These are phyloP conservation scores for Girardia tigrina DNA, from an alignment of 2,888 invertebrate genomes.

Conservation along the genomic window DNA sequence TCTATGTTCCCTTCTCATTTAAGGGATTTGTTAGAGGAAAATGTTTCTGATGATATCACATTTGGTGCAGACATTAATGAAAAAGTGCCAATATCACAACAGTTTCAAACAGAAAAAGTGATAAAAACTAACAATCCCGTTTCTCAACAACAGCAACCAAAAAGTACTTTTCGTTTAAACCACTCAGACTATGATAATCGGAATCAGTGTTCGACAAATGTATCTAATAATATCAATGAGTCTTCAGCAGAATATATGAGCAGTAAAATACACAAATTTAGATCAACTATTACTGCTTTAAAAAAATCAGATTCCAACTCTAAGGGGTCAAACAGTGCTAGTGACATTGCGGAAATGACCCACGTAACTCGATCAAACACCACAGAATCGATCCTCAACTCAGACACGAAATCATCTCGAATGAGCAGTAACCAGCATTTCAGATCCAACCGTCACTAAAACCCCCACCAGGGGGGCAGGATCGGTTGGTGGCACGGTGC, in stretches of 20 bases:
- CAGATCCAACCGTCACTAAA: constrained; percentile 1
- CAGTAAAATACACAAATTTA: background rate
- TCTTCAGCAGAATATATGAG: background rate
- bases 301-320: background rate
- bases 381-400: background rate
- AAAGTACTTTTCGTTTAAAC: background rate
- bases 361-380: background rate
- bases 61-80: constrained; percentile 19
- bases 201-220: background rate
- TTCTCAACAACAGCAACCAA: background rate
- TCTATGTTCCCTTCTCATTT: constrained; percentile 10
- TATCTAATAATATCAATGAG: background rate
- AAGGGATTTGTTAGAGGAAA: background rate
- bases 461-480: too few relatives aligned
- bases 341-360: background rate
- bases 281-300: background rate
- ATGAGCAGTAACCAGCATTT: background rate
- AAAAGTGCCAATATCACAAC: constrained; percentile 19
- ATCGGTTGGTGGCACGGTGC: too few relatives aligned
- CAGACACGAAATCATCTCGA: background rate
- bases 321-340: background rate
- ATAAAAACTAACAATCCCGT: background rate
- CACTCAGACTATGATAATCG: background rate
- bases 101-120: constrained; percentile 1
- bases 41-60: background rate